These are phyloP conservation scores for Puffinus mauretanicus DNA, from an alignment of 2,113 vertebrate species.

Conservation along the genomic window DNA sequence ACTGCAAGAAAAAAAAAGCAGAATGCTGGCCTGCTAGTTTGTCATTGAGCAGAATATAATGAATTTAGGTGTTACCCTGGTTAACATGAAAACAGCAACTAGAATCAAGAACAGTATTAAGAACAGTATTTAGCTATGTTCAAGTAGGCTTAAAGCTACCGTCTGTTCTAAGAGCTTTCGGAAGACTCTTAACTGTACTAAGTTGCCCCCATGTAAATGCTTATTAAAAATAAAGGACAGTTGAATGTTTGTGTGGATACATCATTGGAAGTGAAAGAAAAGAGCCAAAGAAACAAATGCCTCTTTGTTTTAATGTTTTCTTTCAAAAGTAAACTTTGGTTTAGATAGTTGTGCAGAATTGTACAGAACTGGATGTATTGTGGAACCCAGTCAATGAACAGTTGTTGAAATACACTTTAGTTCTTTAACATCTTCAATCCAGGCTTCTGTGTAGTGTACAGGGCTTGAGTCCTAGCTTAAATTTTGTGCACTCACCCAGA, in stretches of 20 bases:
- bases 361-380: background rate
- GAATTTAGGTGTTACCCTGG: background rate
- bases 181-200: background rate
- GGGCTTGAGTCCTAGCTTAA: background rate
- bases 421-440: background rate
- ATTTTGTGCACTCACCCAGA: background rate
- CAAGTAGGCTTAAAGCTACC: background rate
- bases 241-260: background rate
- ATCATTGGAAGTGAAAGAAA: background rate
- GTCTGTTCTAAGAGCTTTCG: background rate
- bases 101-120: background rate
- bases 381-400: background rate
- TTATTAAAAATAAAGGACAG: background rate
- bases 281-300: background rate
- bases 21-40: background rate
- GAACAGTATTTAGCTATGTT: background rate
- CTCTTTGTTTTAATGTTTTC: background rate
- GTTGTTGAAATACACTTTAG: background rate
- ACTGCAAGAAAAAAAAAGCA: background rate
- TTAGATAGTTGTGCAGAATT: background rate
- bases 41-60: background rate
- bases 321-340: background rate
- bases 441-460: background rate
- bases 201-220: background rate
- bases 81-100: constrained; percentile 1